Evolutionary conservation across 2,888 invertebrate species (phyloP).

Genomic region (Sinotaia quadrata): DNA sequence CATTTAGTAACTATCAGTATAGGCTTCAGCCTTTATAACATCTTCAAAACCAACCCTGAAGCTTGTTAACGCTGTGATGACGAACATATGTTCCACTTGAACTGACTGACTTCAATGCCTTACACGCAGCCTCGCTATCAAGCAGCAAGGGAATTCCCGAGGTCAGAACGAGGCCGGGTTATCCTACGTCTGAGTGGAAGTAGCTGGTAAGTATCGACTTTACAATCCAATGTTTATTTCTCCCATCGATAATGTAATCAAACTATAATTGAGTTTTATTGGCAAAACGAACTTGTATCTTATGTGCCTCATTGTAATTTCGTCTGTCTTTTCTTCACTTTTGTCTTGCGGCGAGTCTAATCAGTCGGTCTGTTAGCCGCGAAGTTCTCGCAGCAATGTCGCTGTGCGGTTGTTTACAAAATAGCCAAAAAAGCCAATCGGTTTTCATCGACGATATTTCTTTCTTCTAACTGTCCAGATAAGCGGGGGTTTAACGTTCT

Average conservation of each 20-base stretch:
- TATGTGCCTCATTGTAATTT: background rate
- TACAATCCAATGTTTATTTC: slow-evolving; percentile 32
- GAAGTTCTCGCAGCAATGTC: slow-evolving; percentile 10
- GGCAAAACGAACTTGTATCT: slow-evolving; percentile 4
- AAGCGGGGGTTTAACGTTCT: background rate
- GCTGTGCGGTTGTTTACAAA: background rate
- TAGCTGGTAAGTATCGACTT: slow-evolving; percentile 38
- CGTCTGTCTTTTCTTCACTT: background rate
- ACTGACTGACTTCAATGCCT: no score
- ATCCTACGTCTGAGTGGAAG: slow-evolving; percentile 32
- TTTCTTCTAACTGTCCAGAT: background rate
- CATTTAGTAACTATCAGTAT: no score
- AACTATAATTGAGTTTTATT: background rate
- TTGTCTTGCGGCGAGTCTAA: background rate
- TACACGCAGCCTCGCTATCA: slow-evolving; percentile 26
- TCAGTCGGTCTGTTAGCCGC: slow-evolving; percentile 5
- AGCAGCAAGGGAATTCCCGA: slow-evolving; percentile 30
- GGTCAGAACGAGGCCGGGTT: slow-evolving; percentile 36
- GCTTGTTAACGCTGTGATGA: no score
- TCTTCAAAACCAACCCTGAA: no score
- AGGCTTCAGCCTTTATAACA: no score
- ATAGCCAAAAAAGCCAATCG: background rate
- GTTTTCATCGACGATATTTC: background rate
- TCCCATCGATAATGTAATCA: slow-evolving; percentile 26
- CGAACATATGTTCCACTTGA: no score